These are phyloP conservation scores for Agrochola lychnidis DNA, from an alignment of 2,888 invertebrate genomes.

Conservation along the genomic window DNA sequence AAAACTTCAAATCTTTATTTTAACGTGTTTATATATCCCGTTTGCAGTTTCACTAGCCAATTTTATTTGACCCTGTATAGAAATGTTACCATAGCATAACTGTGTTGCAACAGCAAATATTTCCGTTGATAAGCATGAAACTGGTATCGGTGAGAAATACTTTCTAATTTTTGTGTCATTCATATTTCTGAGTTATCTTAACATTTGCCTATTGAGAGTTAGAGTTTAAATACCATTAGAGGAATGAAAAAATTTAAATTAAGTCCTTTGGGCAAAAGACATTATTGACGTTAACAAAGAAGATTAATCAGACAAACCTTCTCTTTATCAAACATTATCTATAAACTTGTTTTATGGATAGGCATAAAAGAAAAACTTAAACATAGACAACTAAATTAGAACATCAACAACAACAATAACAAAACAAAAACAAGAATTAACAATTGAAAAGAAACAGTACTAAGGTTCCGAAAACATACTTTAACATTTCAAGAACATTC, in stretches of 20 bases:
- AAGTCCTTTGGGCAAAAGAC: neutral
- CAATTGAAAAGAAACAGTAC: constrained; percentile 46
- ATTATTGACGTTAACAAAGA: neutral
- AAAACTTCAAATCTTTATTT: too few species aligned
- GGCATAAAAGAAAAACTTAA: constrained; percentile 3
- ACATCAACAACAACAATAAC: constrained; percentile 28
- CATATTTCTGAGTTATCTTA: constrained; percentile 19
- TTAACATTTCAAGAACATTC: constrained; percentile 54
- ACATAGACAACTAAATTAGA: constrained; percentile 24
- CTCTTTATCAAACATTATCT: neutral
- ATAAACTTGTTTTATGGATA: constrained; percentile 14
- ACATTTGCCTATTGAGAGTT: constrained; percentile 17
- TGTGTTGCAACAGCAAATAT: constrained; percentile 39
- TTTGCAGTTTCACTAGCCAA: too few species aligned
- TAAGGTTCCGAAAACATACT: constrained; percentile 39
- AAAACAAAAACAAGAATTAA: constrained; percentile 52
- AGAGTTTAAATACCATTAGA: neutral
- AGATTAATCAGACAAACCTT: neutral
- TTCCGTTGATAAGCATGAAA: constrained; percentile 44
- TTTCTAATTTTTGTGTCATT: constrained; percentile 50
- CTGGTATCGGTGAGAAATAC: constrained; percentile 53
- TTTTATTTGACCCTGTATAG: neutral
- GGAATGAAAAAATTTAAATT: neutral
- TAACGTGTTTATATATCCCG: too few species aligned
- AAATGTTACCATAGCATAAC: constrained; percentile 33